Percentiles rank a stretch among this genome's conserved stretches.
Conservation (phyloP, 2,113 vertebrate species). For the Salvator merianae region DNA sequence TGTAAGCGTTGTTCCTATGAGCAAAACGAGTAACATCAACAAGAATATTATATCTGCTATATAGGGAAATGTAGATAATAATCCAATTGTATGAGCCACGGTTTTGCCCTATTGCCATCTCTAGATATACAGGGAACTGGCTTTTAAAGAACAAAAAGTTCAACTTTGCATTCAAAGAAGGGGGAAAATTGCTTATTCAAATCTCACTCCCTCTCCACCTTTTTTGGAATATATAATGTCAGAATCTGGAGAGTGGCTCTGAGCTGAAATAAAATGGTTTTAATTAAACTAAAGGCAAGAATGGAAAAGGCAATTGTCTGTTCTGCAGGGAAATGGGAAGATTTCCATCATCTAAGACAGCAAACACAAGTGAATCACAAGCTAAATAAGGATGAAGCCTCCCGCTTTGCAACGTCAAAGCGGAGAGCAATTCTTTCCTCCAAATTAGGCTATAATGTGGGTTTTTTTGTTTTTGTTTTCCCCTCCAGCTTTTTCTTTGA, state of each 20-base stretch:
- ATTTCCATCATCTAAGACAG: slow-evolving; percentile 12
- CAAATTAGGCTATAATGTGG: not conserved
- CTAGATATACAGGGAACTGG: not conserved
- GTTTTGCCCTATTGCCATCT: not conserved
- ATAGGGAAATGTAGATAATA: not conserved
- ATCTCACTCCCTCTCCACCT: slow-evolving; percentile 13
- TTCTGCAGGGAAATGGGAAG: slow-evolving; percentile 15
- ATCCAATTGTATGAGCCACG: not conserved
- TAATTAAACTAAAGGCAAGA: slow-evolving; percentile 15
- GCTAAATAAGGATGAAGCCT: slow-evolving; percentile 28
- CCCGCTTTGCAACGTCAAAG: slow-evolving; percentile 8
- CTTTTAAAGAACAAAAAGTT: not conserved
- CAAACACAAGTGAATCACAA: slow-evolving; percentile 27
- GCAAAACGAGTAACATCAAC: not conserved
- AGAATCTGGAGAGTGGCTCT: not conserved
- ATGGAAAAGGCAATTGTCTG: slow-evolving; percentile 33
- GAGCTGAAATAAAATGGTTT: slow-evolving; percentile 27
- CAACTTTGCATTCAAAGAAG: slow-evolving; percentile 14
- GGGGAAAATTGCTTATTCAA: slow-evolving; percentile 9
- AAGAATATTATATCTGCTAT: not conserved
- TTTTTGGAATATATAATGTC: slow-evolving; percentile 15
- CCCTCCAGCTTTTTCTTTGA: slow-evolving; percentile 5
- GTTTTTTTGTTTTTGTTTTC: no score
- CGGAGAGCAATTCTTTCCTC: slow-evolving; percentile 6
- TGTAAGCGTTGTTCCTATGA: not conserved